Conservation (phyloP, 2,797 vertebrate species). For the Meriones psammophilus region DNA sequence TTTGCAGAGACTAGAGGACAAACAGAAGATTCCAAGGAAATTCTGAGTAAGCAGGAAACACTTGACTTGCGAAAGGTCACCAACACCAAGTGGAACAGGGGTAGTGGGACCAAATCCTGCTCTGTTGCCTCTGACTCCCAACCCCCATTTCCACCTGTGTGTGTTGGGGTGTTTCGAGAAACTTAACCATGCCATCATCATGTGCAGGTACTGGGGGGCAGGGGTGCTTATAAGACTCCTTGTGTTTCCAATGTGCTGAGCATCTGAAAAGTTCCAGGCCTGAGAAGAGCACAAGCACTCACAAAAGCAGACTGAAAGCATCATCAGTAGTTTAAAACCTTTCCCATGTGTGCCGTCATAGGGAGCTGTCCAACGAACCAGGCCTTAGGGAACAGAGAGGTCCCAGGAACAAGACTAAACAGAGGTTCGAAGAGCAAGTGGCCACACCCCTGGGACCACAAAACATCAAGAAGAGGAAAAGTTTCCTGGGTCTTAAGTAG, state of each 20-base stretch:
- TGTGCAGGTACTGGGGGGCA: not conserved
- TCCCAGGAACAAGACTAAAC: not conserved
- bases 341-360: conserved; percentile 34
- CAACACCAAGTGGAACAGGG: not conserved
- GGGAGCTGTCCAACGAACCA: conserved; percentile 28
- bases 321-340: conserved; percentile 53
- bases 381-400: not conserved
- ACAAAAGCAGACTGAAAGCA: conserved; percentile 54
- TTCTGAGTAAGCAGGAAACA: not conserved
- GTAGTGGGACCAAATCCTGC: not conserved
- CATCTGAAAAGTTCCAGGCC: conserved; percentile 44
- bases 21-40: conserved; percentile 30
- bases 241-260: conserved; percentile 69
- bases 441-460: not conserved
- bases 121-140: conserved; percentile 17
- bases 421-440: not conserved
- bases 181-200: not conserved
- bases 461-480: not conserved
- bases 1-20: not conserved
- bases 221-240: conserved; percentile 24
- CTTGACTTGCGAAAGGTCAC: conserved; percentile 11
- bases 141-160: not conserved
- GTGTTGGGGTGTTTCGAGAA: not conserved
- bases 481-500: not conserved
- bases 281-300: conserved; percentile 68